Evolutionary conservation across 2,888 invertebrate genomes (phyloP), one percentile per base, ranked within the genome.

Genomic region (Fragum fragum): DNA sequence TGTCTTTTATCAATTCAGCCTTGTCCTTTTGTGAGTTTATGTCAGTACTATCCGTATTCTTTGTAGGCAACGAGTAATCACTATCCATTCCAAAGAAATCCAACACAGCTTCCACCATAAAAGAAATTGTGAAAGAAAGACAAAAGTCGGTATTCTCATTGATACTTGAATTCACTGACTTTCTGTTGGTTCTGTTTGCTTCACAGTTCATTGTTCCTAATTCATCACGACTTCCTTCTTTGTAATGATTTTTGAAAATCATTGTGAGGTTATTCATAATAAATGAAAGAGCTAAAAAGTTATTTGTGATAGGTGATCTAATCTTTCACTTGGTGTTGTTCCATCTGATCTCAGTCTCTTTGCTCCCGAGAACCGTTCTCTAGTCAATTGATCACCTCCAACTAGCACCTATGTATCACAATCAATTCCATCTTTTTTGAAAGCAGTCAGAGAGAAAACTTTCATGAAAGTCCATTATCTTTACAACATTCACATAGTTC

Each of bases 281-380:
- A 63, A 21, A 16, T 63, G 63, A 29, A 63, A 63, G 2, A 63
- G 29, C 29, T 63, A 29, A 32, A 63, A 63, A 3, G 63, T 63
- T 14, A 63, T 63, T 1, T 29, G 63, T n/a, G 29, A 63, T 18
- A 63, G 32, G 21, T 36, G 16, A 14, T 63, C 32, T 3, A 69
- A 39, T 16, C 53, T 47, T 23, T 73, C 73, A 9, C 39, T 21
- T 1, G 52, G 47, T 28, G 73, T 68, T 9, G 68, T 63, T 18
- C 39, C 73, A n/a, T 39, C 57, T 23, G 78, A 72, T 47, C 78
- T 36, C 14, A 73, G 28, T 29, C 59, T 39, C 11, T 68, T 78
- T 1, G 68, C 78, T 18, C 78, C 78, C 11, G 72, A 68, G 42
- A 73, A 78, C 29, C 77, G 9, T 11, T 77, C 77, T 32, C 77